Base-by-base conservation (phyloP, 2,113 vertebrate species). In the Daubentonia madagascariensis region DNA sequence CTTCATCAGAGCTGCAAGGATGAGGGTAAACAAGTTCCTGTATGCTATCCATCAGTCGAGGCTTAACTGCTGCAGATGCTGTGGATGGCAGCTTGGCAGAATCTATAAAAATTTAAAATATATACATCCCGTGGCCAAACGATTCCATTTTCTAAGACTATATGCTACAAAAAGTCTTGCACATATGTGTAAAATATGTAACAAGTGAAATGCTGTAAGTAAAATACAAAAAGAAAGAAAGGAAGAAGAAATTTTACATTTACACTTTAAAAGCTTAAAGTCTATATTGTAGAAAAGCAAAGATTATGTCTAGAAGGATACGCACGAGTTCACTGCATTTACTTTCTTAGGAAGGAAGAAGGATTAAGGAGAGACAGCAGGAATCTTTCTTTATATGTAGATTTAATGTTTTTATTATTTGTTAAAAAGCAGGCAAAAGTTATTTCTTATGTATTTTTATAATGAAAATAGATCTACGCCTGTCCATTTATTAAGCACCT, bases 1-100 rank as follows among this genome's bases (percentile, higher is more conserved):
- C 1, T 45, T 23, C 52, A 1, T 1, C 8, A 0, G 13, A 2
- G 72, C 0, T 0, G 37, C 18, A 22, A 1, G 79, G 17, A 9
- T 10, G 61, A 12, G 14, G 14, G 23, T 0, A 5, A 8, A 20
- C 0, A 16, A 40, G 61, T 11, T 37, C 70, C 59, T 7, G 8
- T 13, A 3, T 0, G 1, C 67, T 6, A 4, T 0, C 43, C 0
- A 18, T 2, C 28, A 63, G 61, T 10, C 25, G 54, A 75, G 5
- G 54, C 6, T 59, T 22, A 9, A 23, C 25, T 16, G 57, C 40
- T 5, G 3, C 52, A 43, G 32, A 89, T 6, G 32, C 43, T 63
- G 23, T 20, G 9, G 57, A 57, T 1, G 10, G 52, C 22, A 7
- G 9, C 25, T 3, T 17, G 9, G 37, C 7, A 57, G n/a, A 40